Percentiles rank a stretch among this genome's conserved stretches.
These are phyloP conservation scores for Alexandromys fortis DNA, from an alignment of 2,113 vertebrate genomes.

Conservation along the genomic window DNA sequence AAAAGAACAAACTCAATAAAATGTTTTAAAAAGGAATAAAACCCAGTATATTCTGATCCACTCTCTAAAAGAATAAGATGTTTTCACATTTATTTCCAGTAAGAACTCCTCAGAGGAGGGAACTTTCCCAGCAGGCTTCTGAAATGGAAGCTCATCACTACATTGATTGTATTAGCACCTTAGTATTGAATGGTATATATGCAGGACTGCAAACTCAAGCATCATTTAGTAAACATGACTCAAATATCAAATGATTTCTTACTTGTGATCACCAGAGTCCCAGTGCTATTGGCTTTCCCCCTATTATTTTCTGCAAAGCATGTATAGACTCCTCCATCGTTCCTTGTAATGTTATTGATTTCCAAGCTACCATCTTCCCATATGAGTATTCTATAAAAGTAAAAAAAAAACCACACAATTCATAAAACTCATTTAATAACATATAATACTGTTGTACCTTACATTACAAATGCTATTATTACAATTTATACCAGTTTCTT, in stretches of 20 bases:
- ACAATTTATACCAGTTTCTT: not conserved
- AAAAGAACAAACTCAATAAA: too few species aligned
- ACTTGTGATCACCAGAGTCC: slow-evolving; percentile 93
- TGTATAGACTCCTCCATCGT: slow-evolving; percentile 94
- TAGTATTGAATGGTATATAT: not conserved
- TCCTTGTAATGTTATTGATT: slow-evolving; percentile 93
- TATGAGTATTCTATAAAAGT: slow-evolving; percentile 89
- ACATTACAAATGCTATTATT: not conserved
- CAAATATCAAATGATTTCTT: slow-evolving; percentile 47
- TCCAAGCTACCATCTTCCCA: slow-evolving; percentile 97
- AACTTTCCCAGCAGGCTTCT: not conserved
- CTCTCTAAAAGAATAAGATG: slow-evolving; percentile 9
- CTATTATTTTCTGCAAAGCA: slow-evolving; percentile 96
- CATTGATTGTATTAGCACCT: not conserved
- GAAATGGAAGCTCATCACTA: not conserved
- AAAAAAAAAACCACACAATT: slow-evolving; percentile 12
- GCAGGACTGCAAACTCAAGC: not conserved
- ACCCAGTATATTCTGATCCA: slow-evolving; percentile 24
- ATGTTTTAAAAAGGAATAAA: not conserved
- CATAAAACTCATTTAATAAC: not conserved
- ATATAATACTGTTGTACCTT: not conserved
- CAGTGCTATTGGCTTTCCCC: slow-evolving; percentile 96
- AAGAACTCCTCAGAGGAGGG: not conserved
- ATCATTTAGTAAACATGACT: not conserved
- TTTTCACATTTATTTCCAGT: slow-evolving; percentile 3